These are phyloP conservation scores for Tubulanus polymorphus DNA, from an alignment of 2,888 invertebrate species.

Conservation along the genomic window DNA sequence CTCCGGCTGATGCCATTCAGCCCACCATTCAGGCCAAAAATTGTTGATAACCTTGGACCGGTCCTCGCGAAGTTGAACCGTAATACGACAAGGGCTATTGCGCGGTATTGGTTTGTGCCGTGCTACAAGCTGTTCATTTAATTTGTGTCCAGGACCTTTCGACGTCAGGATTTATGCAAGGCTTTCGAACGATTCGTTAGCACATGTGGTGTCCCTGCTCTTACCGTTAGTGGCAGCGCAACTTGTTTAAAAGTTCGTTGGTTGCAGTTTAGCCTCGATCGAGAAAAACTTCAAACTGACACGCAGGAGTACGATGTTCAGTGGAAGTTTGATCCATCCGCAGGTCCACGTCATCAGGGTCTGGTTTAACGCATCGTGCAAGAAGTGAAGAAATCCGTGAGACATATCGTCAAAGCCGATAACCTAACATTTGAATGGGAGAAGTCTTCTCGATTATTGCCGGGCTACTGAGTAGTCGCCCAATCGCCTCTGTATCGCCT, in stretches of 20 bases:
- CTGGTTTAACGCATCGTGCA: neutral
- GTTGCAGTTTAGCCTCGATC: neutral
- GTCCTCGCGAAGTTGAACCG: neutral
- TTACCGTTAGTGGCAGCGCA: constrained; percentile 1
- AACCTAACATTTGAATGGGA: neutral
- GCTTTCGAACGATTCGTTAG: constrained; percentile 3
- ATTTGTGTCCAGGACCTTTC: neutral
- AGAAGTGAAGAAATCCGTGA: neutral
- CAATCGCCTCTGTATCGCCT: neutral
- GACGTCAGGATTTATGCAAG: constrained; percentile 1
- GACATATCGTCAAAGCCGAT: neutral
- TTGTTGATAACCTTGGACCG: neutral
- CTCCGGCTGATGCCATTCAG: constrained; percentile 7
- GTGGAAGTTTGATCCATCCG: constrained; percentile 3
- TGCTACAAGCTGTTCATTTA: neutral
- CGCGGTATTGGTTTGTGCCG: constrained; percentile 3
- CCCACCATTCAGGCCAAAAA: constrained; percentile 3
- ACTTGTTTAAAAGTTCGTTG: neutral
- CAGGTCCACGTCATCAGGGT: constrained; percentile 3
- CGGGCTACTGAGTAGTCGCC: neutral
- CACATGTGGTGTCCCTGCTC: neutral
- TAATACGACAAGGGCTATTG: constrained; percentile 5
- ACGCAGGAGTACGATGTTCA: neutral
- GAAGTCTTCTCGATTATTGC: neutral
- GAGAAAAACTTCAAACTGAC: neutral